phyloP scores from a whole-genome alignment of 2,113 vertebrate species.

The Ochotona princeps region DNA sequence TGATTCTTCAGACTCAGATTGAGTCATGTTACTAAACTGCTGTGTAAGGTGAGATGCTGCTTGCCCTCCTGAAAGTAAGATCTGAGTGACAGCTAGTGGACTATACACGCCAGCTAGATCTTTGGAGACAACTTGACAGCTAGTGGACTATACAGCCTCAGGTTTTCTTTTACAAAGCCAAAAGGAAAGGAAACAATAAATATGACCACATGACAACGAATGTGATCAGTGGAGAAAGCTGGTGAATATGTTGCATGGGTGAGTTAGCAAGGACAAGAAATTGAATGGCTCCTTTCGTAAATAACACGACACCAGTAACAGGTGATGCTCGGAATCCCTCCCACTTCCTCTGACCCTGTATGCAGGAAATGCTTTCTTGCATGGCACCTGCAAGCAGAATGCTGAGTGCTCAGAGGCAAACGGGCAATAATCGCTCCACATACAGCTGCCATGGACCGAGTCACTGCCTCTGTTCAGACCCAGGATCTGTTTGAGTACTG shows the following conservation, averaged over 20 bases:
- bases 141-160: fast-evolving
- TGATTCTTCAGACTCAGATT: fast-evolving
- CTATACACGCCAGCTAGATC: neutral
- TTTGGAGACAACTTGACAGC: fast-evolving
- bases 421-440: fast-evolving
- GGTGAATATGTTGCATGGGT: fast-evolving
- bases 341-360: neutral
- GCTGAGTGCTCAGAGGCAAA: neutral
- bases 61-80: neutral
- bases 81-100: neutral
- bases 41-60: fast-evolving
- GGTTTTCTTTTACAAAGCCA: neutral
- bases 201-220: fast-evolving
- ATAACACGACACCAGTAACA: fast-evolving
- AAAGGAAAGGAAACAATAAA: fast-evolving
- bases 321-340: fast-evolving
- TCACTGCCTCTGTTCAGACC: fast-evolving
- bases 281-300: neutral
- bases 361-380: fast-evolving
- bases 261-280: fast-evolving
- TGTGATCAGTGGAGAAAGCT: neutral
- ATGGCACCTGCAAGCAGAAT: too few species aligned
- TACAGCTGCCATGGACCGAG: neutral
- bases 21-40: fast-evolving
- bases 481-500: neutral